phyloP scores from a whole-genome alignment of 2,888 invertebrate genomes.

The Leucoptera coffeella region DNA sequence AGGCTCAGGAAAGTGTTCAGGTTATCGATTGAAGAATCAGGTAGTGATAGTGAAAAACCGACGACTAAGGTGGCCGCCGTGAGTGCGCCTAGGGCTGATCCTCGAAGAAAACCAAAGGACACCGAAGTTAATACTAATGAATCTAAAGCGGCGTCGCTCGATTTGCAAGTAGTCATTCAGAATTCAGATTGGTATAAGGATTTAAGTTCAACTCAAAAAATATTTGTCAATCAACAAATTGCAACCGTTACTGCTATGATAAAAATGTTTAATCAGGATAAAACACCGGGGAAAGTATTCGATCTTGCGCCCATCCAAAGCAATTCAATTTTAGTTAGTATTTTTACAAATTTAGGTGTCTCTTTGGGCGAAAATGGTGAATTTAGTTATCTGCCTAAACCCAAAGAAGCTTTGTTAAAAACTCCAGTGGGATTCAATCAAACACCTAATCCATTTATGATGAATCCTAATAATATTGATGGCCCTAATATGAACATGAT shows the following conservation, averaged over 20 bases:
- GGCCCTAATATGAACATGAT: conserved; percentile 31
- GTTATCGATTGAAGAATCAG: conserved; percentile 56
- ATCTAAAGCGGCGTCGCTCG: conserved; percentile 27
- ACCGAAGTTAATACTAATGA: conserved; percentile 17
- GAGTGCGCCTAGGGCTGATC: conserved; percentile 35
- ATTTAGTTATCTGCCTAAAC: conserved; percentile 40
- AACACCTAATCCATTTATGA: conserved; percentile 21
- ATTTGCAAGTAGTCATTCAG: conserved; percentile 59
- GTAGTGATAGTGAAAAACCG: conserved; percentile 52
- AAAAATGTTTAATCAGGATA: conserved; percentile 57
- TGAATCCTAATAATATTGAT: conserved; percentile 27
- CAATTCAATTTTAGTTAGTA: conserved; percentile 48
- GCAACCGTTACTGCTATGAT: conserved; percentile 55
- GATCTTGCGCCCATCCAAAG: conserved; percentile 45
- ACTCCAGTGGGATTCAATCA: conserved; percentile 33
- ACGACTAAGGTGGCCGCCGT: conserved; percentile 14
- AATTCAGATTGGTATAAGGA: conserved; percentile 66
- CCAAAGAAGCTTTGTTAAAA: conserved; percentile 38
- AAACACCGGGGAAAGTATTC: conserved; percentile 43
- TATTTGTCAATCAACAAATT: conserved; percentile 64
- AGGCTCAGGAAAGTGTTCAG: conserved; percentile 70
- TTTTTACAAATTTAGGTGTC: conserved; percentile 58
- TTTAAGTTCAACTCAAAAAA: conserved; percentile 64
- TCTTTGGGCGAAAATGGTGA: conserved; percentile 53
- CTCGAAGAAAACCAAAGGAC: conserved; percentile 40